These are phyloP conservation scores for Diarsia dahlii DNA, from an alignment of 2,888 invertebrate species.

Conservation along the genomic window DNA sequence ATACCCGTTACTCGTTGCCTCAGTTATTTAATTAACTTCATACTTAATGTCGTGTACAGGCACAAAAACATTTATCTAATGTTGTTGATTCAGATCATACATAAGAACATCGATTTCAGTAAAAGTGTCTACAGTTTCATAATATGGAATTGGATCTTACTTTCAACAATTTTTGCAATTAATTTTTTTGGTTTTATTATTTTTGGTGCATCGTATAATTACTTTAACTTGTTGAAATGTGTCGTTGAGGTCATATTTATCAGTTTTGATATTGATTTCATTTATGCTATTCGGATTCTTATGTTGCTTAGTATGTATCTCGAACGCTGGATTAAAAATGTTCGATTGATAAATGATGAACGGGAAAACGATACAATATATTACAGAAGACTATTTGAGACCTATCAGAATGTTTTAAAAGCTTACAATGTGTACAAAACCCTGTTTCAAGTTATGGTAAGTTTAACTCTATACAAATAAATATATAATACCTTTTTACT, in stretches of 20 bases:
- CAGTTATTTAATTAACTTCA: neutral
- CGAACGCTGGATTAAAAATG: conserved; percentile 3
- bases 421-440: conserved; percentile 1
- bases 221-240: conserved; percentile 1
- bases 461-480: neutral
- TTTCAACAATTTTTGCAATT: neutral
- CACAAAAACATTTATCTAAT: neutral
- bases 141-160: conserved; percentile 4
- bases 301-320: neutral
- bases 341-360: neutral
- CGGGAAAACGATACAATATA: neutral
- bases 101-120: neutral
- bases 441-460: neutral
- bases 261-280: conserved; percentile 6
- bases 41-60: neutral
- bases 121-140: neutral
- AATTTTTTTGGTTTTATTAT: neutral
- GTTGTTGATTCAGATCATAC: neutral
- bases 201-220: neutral
- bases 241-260: neutral
- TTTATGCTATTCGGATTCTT: conserved; percentile 1
- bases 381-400: neutral
- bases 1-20: neutral
- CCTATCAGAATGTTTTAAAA: neutral
- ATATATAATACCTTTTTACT: too few relatives aligned